Percentiles rank a stretch among this genome's conserved stretches.
These are phyloP conservation scores for Zaprionus capensis DNA, from an alignment of 1,140 invertebrate species.

Conservation along the genomic window DNA sequence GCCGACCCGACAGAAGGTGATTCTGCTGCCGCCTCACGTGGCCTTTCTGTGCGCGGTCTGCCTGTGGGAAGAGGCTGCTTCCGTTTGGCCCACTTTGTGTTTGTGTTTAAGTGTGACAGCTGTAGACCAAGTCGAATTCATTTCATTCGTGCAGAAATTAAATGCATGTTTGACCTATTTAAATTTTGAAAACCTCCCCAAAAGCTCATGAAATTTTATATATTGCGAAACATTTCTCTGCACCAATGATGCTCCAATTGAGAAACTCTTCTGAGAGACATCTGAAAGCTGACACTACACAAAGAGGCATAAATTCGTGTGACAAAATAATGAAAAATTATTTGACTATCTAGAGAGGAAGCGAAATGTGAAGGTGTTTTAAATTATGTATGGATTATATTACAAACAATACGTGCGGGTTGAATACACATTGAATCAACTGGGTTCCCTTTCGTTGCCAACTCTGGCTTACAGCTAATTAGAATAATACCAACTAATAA, in stretches of 20 bases:
- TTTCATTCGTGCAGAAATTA: constrained; percentile 79
- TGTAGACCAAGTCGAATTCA: constrained; percentile 53
- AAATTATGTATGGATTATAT: not conserved
- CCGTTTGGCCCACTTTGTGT: constrained; percentile 32
- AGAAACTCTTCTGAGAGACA: not conserved
- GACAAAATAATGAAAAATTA: not conserved
- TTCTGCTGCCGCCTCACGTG: constrained; percentile 44
- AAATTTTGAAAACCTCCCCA: constrained; percentile 48
- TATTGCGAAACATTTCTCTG: constrained; percentile 66
- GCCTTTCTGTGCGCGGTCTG: constrained; percentile 25
- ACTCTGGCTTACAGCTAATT: not conserved
- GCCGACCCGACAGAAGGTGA: constrained; percentile 45
- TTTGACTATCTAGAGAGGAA: not conserved
- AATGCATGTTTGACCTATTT: constrained; percentile 80
- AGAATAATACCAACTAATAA: too few species aligned
- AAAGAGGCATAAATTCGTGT: constrained; percentile 1
- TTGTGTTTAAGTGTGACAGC: constrained; percentile 49
- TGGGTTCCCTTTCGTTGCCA: too few species aligned
- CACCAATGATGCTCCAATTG: too few species aligned
- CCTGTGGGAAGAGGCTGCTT: constrained; percentile 16
- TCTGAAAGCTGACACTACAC: constrained; percentile 1
- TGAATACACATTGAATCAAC: too few species aligned
- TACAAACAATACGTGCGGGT: too few species aligned
- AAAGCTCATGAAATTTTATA: constrained; percentile 67
- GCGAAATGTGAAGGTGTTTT: not conserved